These are phyloP conservation scores for Chaetura pelagica DNA, from an alignment of 2,113 vertebrate species.

Conservation along the genomic window DNA sequence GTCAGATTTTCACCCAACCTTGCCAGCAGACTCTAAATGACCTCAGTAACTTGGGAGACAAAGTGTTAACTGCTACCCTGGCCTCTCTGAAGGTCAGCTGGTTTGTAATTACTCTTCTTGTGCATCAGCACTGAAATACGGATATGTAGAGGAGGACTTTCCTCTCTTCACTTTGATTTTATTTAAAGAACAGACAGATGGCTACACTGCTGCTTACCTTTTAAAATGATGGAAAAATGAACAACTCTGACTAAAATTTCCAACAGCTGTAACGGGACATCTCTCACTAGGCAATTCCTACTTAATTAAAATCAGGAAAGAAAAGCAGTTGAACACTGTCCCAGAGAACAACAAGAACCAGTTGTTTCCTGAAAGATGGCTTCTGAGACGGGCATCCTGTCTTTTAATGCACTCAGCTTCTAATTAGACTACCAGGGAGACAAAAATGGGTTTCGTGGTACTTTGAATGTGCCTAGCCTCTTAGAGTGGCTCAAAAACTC, in stretches of 20 bases:
- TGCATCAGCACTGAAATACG: background rate
- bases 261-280: constrained; percentile 63
- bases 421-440: background rate
- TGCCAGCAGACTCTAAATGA: background rate
- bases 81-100: background rate
- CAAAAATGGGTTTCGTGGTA: background rate
- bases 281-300: constrained; percentile 42
- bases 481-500: background rate
- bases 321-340: constrained; percentile 25
- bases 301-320: constrained; percentile 37
- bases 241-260: constrained; percentile 57
- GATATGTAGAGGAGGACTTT: background rate
- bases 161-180: constrained; percentile 30
- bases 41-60: background rate
- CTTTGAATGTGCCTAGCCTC: background rate
- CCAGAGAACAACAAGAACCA: constrained; percentile 30
- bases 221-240: constrained; percentile 59
- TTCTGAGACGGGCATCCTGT: background rate
- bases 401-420: background rate
- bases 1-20: background rate
- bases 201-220: constrained; percentile 54
- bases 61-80: background rate
- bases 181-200: constrained; percentile 73
- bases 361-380: constrained; percentile 1
- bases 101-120: background rate